phyloP scores from a whole-genome alignment of 1,140 invertebrate genomes.

The Trichonephila clavata region DNA sequence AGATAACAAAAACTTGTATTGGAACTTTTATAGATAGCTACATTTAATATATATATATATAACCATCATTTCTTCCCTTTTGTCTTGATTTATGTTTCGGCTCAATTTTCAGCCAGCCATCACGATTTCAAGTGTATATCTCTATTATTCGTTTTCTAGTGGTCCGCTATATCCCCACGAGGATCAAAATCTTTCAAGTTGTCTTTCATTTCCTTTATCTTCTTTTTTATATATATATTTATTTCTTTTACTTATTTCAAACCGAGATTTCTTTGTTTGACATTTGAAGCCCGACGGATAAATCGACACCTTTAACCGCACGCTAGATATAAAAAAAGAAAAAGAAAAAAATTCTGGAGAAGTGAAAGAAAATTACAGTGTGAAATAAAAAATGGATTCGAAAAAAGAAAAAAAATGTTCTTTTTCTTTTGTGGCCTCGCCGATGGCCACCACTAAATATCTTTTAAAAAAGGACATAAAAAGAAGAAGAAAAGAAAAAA shows the following conservation, averaged over 20 bases:
- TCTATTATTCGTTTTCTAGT: slow-evolving; percentile 76
- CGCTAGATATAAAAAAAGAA: not conserved
- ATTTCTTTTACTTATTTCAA: slow-evolving; percentile 74
- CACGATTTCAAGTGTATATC: slow-evolving; percentile 76
- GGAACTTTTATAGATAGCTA: slow-evolving; percentile 74
- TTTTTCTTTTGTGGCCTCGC: slow-evolving; percentile 25
- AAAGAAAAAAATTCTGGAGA: not conserved
- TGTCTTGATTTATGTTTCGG: slow-evolving; percentile 75
- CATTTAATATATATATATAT: slow-evolving; percentile 68
- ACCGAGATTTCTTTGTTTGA: slow-evolving; percentile 76
- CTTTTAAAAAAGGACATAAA: slow-evolving; percentile 12
- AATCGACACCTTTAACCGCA: slow-evolving; percentile 77
- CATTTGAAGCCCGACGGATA: slow-evolving; percentile 74
- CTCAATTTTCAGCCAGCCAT: slow-evolving; percentile 73
- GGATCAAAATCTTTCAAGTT: slow-evolving; percentile 76
- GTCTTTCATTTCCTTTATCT: slow-evolving; percentile 76
- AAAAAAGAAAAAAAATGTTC: slow-evolving; percentile 2
- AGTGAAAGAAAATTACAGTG: slow-evolving; percentile 57
- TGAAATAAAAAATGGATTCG: slow-evolving; percentile 74
- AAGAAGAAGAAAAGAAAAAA: slow-evolving; percentile 11
- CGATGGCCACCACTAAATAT: not conserved
- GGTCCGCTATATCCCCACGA: slow-evolving; percentile 66
- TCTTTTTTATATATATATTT: slow-evolving; percentile 28
- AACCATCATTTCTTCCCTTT: slow-evolving; percentile 72
- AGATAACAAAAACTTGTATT: slow-evolving; percentile 70